Evolutionary conservation across 2,888 invertebrate species (phyloP).

Genomic region (Meteorus colon): DNA sequence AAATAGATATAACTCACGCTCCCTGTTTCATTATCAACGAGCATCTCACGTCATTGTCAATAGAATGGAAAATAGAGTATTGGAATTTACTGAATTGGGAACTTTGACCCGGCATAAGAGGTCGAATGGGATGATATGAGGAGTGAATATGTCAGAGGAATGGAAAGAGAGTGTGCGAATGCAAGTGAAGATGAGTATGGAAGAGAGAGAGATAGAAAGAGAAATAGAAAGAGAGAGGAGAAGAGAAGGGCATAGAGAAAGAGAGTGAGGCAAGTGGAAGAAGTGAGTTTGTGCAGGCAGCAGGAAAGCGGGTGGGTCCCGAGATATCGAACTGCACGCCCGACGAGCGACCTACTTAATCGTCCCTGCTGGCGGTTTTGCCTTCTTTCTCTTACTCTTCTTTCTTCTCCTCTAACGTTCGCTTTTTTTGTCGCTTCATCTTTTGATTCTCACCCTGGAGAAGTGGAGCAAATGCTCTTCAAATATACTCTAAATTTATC

Average conservation of each 20-base stretch:
- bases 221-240: background rate
- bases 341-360: conserved; percentile 54
- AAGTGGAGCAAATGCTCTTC: conserved; percentile 21
- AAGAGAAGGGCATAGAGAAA: background rate
- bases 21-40: background rate
- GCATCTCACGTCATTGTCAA: conserved; percentile 15
- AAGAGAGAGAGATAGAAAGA: background rate
- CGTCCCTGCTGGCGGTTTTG: conserved; percentile 36
- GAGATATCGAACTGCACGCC: conserved; percentile 44
- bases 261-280: background rate
- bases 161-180: background rate
- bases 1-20: background rate
- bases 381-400: conserved; percentile 4
- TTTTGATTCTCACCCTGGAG: conserved; percentile 33
- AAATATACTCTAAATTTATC: conserved; percentile 21
- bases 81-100: conserved; percentile 39
- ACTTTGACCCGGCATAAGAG: conserved; percentile 36
- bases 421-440: conserved; percentile 39
- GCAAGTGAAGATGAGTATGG: too few relatives aligned
- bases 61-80: conserved; percentile 33
- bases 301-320: conserved; percentile 19
- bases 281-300: background rate
- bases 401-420: conserved; percentile 9
- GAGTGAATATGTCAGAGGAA: conserved; percentile 1
- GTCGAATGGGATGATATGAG: background rate